A percentile compares a stretch with the other conserved stretches of the same genome.
These are phyloP conservation scores for Arion vulgaris DNA, from an alignment of 1,140 invertebrate species.

Conservation along the genomic window DNA sequence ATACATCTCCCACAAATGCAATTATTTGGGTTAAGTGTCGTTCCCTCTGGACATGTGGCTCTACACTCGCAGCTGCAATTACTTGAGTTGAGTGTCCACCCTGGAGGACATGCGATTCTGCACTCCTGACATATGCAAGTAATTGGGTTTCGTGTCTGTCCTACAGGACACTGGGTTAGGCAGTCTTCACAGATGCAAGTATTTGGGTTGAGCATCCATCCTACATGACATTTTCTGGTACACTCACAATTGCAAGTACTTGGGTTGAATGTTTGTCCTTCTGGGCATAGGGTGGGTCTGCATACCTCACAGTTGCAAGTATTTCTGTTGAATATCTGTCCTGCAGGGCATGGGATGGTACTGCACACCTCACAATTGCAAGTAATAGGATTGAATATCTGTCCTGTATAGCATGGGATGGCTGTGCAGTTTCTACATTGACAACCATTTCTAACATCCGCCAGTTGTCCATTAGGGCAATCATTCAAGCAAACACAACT, in stretches of 20 bases:
- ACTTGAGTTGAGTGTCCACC: not conserved
- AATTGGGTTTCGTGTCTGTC: not conserved
- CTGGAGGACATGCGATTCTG: not conserved
- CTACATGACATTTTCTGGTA: not conserved
- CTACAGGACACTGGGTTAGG: not conserved
- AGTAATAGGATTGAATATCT: not conserved
- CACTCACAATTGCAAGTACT: not conserved
- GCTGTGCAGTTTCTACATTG: not conserved
- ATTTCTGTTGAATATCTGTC: too few relatives aligned
- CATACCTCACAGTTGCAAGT: too few relatives aligned
- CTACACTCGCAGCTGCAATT: slow-evolving; percentile 7
- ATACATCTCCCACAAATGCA: too few relatives aligned
- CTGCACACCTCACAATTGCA: too few relatives aligned
- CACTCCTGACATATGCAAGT: not conserved
- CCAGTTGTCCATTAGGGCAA: not conserved
- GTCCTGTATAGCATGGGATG: not conserved
- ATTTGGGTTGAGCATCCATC: not conserved
- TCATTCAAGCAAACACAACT: not conserved
- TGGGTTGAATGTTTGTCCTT: not conserved
- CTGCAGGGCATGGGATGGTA: too few relatives aligned
- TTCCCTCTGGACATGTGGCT: too few relatives aligned
- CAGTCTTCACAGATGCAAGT: not conserved
- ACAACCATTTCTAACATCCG: not conserved
- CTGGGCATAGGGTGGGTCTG: not conserved
- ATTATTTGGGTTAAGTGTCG: too few relatives aligned